Evolutionary conservation across 1,140 invertebrate genomes (phyloP).

Genomic region (Lucilia sericata): DNA sequence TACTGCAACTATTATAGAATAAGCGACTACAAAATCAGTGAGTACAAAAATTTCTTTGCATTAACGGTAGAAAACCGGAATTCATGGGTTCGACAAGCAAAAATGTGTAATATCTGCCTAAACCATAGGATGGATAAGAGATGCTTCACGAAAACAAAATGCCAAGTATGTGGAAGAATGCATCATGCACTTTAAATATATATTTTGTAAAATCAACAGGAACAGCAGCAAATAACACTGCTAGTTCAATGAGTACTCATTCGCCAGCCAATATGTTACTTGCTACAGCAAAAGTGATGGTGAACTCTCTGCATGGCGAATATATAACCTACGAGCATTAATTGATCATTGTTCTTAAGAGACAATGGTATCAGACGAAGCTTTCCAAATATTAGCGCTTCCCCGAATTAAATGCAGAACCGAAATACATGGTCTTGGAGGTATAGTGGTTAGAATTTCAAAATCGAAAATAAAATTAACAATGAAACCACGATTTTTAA

Average conservation of each 20-base stretch:
- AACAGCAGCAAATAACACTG: no score
- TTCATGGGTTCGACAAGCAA: neutral
- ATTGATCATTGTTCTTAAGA: no score
- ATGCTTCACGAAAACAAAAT: no score
- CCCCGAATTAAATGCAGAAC: constrained; percentile 22
- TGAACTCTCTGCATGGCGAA: constrained; percentile 5
- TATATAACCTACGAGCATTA: constrained; percentile 34
- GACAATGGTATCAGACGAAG: constrained; percentile 38
- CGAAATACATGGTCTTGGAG: no score
- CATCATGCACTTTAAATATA: no score
- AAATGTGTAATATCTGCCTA: neutral
- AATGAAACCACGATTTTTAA: no score
- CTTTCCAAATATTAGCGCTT: constrained; percentile 27
- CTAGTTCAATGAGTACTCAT: constrained; percentile 28
- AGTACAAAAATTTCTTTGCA: constrained; percentile 1
- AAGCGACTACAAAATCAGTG: neutral
- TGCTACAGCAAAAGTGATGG: constrained; percentile 36
- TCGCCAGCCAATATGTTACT: constrained; percentile 9
- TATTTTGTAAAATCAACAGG: no score
- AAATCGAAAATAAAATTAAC: neutral
- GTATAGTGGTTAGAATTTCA: no score
- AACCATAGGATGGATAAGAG: no score
- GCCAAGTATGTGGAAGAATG: no score
- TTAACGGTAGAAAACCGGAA: neutral
- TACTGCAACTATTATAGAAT: neutral